These are phyloP conservation scores for Belonocnema kinseyi DNA, from an alignment of 1,140 invertebrate genomes.

Conservation along the genomic window DNA sequence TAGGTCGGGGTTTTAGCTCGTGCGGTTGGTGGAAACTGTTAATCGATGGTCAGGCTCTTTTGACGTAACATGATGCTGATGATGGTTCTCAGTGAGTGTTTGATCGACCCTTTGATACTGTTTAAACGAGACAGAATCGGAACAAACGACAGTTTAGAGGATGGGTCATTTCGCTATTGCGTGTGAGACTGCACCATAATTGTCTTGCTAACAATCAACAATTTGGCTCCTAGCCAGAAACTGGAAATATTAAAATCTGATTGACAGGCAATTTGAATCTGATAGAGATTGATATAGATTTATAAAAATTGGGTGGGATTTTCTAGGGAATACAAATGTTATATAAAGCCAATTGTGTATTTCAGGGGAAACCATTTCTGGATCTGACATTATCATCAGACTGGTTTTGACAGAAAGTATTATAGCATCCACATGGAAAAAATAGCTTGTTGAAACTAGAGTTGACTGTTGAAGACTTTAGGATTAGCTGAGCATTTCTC, in stretches of 20 bases:
- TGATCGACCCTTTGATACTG: background rate
- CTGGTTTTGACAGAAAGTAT: no score
- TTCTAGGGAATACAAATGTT: no score
- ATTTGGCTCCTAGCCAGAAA: background rate
- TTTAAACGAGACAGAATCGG: background rate
- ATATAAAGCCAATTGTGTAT: no score
- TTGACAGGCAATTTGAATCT: background rate
- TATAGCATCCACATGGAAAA: no score
- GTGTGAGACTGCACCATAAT: constrained; percentile 14
- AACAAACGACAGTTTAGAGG: constrained; percentile 4
- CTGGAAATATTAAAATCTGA: background rate
- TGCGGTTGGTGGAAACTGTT: background rate
- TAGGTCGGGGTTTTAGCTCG: background rate
- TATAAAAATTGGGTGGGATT: no score
- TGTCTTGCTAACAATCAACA: background rate
- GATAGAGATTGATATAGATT: background rate
- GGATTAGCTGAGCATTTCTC: no score
- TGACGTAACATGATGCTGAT: background rate
- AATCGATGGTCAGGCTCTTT: constrained; percentile 29
- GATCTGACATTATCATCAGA: no score
- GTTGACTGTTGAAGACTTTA: no score
- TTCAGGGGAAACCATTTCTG: no score
- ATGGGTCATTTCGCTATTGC: constrained; percentile 13
- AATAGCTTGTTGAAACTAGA: no score
- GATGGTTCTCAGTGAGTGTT: background rate